phyloP scores from a whole-genome alignment of 2,888 invertebrate species.

The Hymenopus coronatus region DNA sequence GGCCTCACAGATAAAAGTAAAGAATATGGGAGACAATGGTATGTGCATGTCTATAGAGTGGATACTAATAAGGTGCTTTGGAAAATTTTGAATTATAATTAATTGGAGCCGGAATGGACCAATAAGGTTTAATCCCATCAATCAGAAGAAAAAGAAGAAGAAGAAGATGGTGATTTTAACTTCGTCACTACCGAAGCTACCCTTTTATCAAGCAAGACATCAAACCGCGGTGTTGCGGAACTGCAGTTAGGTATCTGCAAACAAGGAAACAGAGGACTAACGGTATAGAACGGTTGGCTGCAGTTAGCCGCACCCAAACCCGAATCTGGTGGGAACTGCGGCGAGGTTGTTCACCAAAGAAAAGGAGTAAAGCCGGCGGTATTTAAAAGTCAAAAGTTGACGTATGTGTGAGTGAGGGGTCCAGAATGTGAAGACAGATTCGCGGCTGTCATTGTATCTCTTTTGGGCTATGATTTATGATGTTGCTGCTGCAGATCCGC shows the following conservation, averaged over 20 bases:
- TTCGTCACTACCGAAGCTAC: no score
- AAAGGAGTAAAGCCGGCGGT: not conserved
- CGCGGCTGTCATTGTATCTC: slow-evolving; percentile 10
- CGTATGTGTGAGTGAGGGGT: not conserved
- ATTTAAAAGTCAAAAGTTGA: not conserved
- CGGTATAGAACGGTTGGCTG: not conserved
- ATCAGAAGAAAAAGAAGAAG: no score
- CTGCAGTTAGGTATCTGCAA: not conserved
- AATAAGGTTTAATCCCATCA: no score
- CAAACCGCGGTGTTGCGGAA: no score
- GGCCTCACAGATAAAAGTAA: no score
- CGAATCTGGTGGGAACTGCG: not conserved
- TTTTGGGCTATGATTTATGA: slow-evolving; percentile 13
- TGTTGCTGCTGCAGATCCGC: slow-evolving; percentile 1
- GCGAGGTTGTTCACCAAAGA: not conserved
- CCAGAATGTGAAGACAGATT: slow-evolving; percentile 3
- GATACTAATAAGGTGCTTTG: no score
- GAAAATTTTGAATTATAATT: no score
- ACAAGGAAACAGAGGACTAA: not conserved
- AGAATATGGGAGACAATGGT: no score
- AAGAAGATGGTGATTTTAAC: no score
- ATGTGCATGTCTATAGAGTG: no score
- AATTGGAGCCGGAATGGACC: no score
- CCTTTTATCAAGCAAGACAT: no score
- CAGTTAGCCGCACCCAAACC: not conserved